Conservation (phyloP, 1,140 invertebrate genomes). For the Drosophila asahinai region DNA sequence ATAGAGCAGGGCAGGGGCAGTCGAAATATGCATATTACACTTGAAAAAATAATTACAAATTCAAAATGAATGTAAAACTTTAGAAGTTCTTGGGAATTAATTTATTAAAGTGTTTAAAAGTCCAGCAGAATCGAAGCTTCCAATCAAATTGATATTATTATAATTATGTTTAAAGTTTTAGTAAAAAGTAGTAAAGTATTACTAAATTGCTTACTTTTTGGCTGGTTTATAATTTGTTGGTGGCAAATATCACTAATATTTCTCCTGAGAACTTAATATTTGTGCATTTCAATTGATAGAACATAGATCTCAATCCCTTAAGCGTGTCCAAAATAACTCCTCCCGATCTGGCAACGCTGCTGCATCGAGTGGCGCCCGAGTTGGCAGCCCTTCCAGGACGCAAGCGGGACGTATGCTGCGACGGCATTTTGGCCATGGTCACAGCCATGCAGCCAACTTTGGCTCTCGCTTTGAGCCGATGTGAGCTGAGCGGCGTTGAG, state of each 20-base stretch:
- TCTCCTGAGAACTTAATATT: not conserved
- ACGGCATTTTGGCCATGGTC: conserved; percentile 69
- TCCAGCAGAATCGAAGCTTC: rapidly evolving
- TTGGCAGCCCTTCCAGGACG: conserved; percentile 56
- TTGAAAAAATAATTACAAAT: conserved; percentile 38
- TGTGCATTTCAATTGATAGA: not conserved
- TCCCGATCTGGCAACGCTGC: conserved; percentile 32
- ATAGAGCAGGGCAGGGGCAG: conserved; percentile 12
- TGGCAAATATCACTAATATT: not conserved
- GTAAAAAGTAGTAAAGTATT: no score
- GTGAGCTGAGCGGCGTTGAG: conserved; percentile 50
- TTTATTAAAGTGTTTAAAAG: not conserved
- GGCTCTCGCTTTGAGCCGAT: conserved; percentile 64
- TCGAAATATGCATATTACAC: conserved; percentile 62
- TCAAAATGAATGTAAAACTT: not conserved
- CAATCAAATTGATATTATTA: no score
- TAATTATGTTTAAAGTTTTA: no score
- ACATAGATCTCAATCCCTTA: not conserved
- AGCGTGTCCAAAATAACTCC: no score
- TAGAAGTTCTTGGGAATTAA: rapidly evolving
- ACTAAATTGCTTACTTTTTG: no score
- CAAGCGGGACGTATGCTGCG: conserved; percentile 31
- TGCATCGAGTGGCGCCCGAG: conserved; percentile 36
- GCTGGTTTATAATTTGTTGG: rapidly evolving
- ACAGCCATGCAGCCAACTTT: conserved; percentile 66